Evolutionary conservation across 2,888 invertebrate species (phyloP).

Genomic region (Oeneis ivallda): DNA sequence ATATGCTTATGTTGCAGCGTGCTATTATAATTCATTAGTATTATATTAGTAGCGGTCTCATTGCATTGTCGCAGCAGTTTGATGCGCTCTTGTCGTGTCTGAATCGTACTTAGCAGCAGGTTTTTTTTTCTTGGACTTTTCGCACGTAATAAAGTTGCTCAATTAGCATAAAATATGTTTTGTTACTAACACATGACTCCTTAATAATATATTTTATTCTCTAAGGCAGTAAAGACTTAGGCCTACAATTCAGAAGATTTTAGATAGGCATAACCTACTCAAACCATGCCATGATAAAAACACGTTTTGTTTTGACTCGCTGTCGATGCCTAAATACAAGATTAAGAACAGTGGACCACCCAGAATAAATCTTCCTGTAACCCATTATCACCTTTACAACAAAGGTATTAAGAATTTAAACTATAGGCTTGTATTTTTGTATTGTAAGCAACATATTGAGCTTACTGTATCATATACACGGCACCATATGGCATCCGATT

Average conservation of each 20-base stretch:
- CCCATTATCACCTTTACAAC: slow-evolving; percentile 14
- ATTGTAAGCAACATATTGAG: slow-evolving; percentile 46
- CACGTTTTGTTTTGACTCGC: slow-evolving; percentile 35
- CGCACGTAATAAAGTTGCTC: not conserved
- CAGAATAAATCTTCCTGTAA: not conserved
- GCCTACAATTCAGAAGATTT: slow-evolving; percentile 27
- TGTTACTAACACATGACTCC: not conserved
- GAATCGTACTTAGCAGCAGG: not conserved
- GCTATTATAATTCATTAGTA: too few species aligned
- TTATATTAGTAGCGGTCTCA: too few species aligned
- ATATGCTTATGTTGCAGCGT: too few species aligned
- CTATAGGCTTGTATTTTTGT: slow-evolving; percentile 39
- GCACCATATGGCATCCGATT: slow-evolving; percentile 73
- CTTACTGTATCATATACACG: slow-evolving; percentile 49
- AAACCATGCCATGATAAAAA: slow-evolving; percentile 38
- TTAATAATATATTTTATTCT: not conserved
- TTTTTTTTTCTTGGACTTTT: not conserved
- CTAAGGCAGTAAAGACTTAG: not conserved
- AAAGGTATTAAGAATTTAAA: slow-evolving; percentile 41
- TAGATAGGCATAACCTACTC: slow-evolving; percentile 26
- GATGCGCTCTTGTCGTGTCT: too few species aligned
- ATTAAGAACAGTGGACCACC: slow-evolving; percentile 20
- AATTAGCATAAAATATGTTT: not conserved
- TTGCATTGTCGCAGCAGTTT: too few species aligned
- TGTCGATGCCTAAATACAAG: slow-evolving; percentile 28